Evolutionary conservation across 2,113 vertebrate species (phyloP), one percentile per base, ranked within the genome.

Genomic region (Echinops telfairi): DNA sequence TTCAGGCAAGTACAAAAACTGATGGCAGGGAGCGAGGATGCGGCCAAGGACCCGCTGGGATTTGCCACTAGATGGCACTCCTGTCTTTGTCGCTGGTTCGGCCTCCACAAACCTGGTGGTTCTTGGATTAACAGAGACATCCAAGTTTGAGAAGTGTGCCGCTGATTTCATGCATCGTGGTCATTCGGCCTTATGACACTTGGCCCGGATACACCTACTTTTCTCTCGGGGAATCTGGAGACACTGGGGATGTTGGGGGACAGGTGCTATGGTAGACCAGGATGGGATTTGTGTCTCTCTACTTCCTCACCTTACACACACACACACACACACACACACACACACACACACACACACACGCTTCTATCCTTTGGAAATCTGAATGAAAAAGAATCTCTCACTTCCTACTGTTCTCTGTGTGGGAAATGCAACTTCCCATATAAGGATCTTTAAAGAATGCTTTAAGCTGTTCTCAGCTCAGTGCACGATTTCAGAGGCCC

Each of bases 31-130:
- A 25, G 33, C 3, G 0, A 12, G 23, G 17, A 16, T 0, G 76
- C 1, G 1, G 64, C 4, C 0, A 33, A 15, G 10, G n/a, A 20
- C 0, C 2, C 2, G 0, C 4, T 0, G 27, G 14, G 0, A 11
- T 62, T 86, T 0, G 29, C 96, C 96, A 36, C 88, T 60, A 96
- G 96, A 16, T 88, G 96, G 96, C 40, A 64, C 95, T 57, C 85
- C 16, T 0, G 20, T 1, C 90, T 75, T 71, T 1, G 19, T 5
- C 66, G 47, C 58, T 16, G 36, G 62, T 57, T 68, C 60, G 1
- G 4, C n/a, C 73, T 71, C 73, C 4, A 43, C 53, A 43, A 36
- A 7, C 11, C n/a, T 2, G 11, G 29, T 2, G 17, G 3, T 20
- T 4, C 1, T 9, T 22, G 9, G 60, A 66, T 70, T 3, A 62